Conservation (phyloP, 2,113 vertebrate species). For the Procapra przewalskii region DNA sequence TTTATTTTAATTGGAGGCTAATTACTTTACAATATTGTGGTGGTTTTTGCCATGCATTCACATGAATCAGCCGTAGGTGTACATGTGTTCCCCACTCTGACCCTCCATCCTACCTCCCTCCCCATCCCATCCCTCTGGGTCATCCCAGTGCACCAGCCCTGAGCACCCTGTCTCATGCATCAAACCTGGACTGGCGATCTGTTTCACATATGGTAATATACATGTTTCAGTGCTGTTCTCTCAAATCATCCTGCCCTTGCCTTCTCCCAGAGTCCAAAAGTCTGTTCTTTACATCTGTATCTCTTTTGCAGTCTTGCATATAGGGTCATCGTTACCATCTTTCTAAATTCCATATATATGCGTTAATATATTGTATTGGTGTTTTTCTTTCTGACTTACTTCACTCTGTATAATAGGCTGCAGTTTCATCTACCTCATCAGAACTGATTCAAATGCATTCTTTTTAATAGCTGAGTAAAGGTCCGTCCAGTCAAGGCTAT, state of each 20-base stretch:
- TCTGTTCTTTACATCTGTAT: background rate
- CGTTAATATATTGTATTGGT: no score
- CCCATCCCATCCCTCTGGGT: background rate
- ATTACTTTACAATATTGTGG: background rate
- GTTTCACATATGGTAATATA: background rate
- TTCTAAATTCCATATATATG: no score
- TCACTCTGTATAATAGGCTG: no score
- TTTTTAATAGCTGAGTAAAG: no score
- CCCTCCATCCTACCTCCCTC: background rate
- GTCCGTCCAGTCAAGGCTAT: no score
- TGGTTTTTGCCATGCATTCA: background rate
- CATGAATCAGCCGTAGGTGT: background rate
- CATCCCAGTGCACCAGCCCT: background rate
- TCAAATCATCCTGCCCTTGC: background rate
- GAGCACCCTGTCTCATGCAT: background rate
- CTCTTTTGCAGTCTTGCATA: background rate
- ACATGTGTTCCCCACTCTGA: background rate
- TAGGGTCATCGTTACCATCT: background rate
- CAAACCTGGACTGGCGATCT: no score
- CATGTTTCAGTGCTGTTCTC: background rate
- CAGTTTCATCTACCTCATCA: no score
- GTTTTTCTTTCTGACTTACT: no score
- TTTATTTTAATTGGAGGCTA: background rate
- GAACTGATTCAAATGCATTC: no score
- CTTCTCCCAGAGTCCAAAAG: background rate